A percentile compares a stretch with the other conserved stretches of the same genome.
phyloP scores from a whole-genome alignment of 2,888 invertebrate genomes.

The Resseliella maxima region DNA sequence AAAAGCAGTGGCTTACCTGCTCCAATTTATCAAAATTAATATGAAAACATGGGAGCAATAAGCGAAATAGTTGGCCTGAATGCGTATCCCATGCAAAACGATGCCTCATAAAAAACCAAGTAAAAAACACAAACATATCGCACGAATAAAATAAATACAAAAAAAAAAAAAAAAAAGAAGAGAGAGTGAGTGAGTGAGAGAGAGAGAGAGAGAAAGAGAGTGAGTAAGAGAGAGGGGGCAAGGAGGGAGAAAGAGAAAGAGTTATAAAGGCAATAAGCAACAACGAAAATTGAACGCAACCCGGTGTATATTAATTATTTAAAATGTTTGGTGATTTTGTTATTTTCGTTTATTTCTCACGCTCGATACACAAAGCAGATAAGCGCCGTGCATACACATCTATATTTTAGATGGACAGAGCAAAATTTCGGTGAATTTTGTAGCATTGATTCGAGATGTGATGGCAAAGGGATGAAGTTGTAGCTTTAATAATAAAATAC shows the following conservation, averaged over 20 bases:
- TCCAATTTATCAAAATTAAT: slow-evolving; percentile 39
- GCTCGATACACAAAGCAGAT: slow-evolving; percentile 30
- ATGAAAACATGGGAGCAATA: not conserved
- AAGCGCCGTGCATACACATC: not conserved
- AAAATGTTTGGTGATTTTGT: slow-evolving; percentile 48
- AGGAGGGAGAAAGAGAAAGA: not conserved
- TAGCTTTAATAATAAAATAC: too few relatives aligned
- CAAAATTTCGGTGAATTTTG: not conserved
- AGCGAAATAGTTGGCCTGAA: not conserved
- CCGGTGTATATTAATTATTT: slow-evolving; percentile 37
- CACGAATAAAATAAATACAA: too few relatives aligned
- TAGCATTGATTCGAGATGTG: not conserved
- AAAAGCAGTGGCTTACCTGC: slow-evolving; percentile 13
- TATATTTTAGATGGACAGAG: slow-evolving; percentile 12
- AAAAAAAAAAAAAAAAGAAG: too few relatives aligned
- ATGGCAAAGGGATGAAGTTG: not conserved
- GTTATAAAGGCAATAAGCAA: not conserved
- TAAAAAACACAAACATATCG: not conserved
- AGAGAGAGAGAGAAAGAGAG: not conserved
- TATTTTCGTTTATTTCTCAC: slow-evolving; percentile 37
- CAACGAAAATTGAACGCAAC: slow-evolving; percentile 14
- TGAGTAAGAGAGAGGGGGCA: too few relatives aligned
- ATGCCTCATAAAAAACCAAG: not conserved
- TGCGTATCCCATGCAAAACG: not conserved
- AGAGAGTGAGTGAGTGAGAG: not conserved